Base-by-base conservation (phyloP, 2,113 vertebrate genomes). In the Prochilodus magdalenae region DNA sequence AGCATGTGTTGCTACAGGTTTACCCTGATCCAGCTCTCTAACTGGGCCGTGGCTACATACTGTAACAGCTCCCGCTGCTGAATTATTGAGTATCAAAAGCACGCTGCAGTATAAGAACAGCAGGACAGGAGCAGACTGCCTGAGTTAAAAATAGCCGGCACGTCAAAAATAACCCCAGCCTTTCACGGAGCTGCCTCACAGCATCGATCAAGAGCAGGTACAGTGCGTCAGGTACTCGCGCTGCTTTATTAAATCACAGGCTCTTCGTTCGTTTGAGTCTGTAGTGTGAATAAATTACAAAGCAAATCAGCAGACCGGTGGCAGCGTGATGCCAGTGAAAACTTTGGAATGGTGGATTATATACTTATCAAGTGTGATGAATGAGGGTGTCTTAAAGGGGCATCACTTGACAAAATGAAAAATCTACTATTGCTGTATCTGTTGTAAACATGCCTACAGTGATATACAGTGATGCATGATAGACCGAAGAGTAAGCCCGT, bases 61-160 rank as follows among this genome's bases (percentile, higher is more conserved):
- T 16, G 49, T 16, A 51, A 18, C 55, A 59, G 71, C 75, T 81
- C 60, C 44, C 77, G 75, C 63, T 80, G 55, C 62, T 85, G 81
- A 85, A 85, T 85, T 82, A 85, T 85, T 85, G 72, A 85, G 65
- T 79, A 79, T 79, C 77, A 79, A 71, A 79, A 79, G 27, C 77
- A 79, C 51, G 70, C 51, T 71, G 63, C 36, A 26, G 29, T 75
- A 47, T 73, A 77, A 24, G 69, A 81, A 72, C 79, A 81, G 83
- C 69, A 67, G 79, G 79, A 44, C 27, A 74, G 74, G 79, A 85
- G 81, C 59, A 74, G 60, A 66, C 70, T 74, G 60, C 47, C 20
- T 22, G 71, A 14, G 8, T 53, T 80, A 84, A 84, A 73, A 81
- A 85, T 81, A 85, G 79, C 36, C 8, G n/a, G 59, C 55, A 77